A percentile compares a stretch with the other conserved stretches of the same genome.
Conservation (phyloP, 2,797 vertebrate species). For the Dryobates pubescens region DNA sequence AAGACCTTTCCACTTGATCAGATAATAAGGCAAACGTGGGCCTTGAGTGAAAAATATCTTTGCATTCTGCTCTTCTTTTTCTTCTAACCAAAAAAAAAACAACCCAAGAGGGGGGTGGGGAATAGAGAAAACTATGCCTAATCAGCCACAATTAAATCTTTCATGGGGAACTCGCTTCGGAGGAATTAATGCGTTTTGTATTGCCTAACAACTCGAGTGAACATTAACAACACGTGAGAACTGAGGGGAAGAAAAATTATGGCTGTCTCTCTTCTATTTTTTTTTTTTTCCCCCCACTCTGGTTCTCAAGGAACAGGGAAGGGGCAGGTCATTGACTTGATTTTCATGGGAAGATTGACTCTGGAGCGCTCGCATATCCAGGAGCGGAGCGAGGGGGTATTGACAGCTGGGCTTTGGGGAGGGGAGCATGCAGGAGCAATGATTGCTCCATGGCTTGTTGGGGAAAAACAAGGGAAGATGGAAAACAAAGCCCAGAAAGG, state of each 20-base stretch:
- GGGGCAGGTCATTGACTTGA: conserved; percentile 93
- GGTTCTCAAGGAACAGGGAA: conserved; percentile 84
- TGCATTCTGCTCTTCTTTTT: conserved; percentile 83
- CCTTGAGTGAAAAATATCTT: conserved; percentile 88
- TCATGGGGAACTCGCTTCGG: conserved; percentile 86
- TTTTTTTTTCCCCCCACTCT: not conserved
- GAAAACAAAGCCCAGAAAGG: conserved; percentile 87
- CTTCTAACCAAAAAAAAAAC: conserved; percentile 30
- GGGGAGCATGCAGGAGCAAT: conserved; percentile 80
- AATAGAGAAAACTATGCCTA: conserved; percentile 84
- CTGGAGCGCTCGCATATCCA: conserved; percentile 81
- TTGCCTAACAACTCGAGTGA: conserved; percentile 83
- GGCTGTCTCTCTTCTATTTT: conserved; percentile 75
- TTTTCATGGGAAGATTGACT: conserved; percentile 97
- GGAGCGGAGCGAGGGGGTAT: conserved; percentile 79
- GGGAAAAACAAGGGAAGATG: conserved; percentile 87
- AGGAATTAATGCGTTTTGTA: conserved; percentile 91
- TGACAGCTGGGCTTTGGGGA: conserved; percentile 84
- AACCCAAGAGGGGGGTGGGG: not conserved
- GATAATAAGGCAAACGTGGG: conserved; percentile 87
- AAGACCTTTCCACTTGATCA: conserved; percentile 90
- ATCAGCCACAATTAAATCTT: conserved; percentile 91
- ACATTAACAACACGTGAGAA: conserved; percentile 88
- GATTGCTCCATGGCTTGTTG: conserved; percentile 84
- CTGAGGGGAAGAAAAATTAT: conserved; percentile 86